phyloP scores from a whole-genome alignment of 1,140 invertebrate species.

The Trichogramma pretiosum region DNA sequence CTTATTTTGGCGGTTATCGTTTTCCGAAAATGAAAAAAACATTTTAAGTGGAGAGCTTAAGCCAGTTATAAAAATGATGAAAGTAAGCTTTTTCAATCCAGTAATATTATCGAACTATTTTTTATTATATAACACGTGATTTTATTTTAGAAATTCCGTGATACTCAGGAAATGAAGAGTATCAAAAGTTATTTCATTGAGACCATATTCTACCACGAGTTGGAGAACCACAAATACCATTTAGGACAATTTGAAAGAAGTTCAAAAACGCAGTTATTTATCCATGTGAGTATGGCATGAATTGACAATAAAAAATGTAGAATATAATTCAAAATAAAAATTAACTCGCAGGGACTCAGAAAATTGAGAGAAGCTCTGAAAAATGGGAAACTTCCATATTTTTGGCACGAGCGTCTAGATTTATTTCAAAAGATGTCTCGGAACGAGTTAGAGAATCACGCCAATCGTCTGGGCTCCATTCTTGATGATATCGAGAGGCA shows the following conservation, averaged over 20 bases:
- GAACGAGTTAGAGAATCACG: slow-evolving; percentile 8
- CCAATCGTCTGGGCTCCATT: slow-evolving; percentile 13
- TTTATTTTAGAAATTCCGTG: slow-evolving; percentile 27
- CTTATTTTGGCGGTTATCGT: slow-evolving; percentile 25
- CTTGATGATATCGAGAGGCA: slow-evolving; percentile 15
- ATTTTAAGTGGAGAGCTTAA: slow-evolving; percentile 20
- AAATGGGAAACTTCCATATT: slow-evolving; percentile 11
- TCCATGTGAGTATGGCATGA: slow-evolving; percentile 14
- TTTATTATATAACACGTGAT: neutral
- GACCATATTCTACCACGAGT: slow-evolving; percentile 24
- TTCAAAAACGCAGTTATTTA: slow-evolving; percentile 8
- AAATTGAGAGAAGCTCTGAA: slow-evolving; percentile 16
- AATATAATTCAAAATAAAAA: no score
- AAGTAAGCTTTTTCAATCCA: slow-evolving; percentile 25
- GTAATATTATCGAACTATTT: no score
- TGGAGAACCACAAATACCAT: neutral
- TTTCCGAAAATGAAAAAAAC: slow-evolving; percentile 24
- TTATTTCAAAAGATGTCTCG: slow-evolving; percentile 15
- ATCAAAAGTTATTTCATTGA: slow-evolving; percentile 32
- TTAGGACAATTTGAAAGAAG: slow-evolving; percentile 6
- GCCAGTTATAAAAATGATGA: slow-evolving; percentile 25
- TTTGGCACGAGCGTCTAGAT: slow-evolving; percentile 24
- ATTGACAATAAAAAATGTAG: no score
- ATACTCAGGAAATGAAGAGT: slow-evolving; percentile 18
- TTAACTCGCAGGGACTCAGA: slow-evolving; percentile 26